Conservation (phyloP, 2,113 vertebrate genomes). For the Anarhynchus alexandrinus region DNA sequence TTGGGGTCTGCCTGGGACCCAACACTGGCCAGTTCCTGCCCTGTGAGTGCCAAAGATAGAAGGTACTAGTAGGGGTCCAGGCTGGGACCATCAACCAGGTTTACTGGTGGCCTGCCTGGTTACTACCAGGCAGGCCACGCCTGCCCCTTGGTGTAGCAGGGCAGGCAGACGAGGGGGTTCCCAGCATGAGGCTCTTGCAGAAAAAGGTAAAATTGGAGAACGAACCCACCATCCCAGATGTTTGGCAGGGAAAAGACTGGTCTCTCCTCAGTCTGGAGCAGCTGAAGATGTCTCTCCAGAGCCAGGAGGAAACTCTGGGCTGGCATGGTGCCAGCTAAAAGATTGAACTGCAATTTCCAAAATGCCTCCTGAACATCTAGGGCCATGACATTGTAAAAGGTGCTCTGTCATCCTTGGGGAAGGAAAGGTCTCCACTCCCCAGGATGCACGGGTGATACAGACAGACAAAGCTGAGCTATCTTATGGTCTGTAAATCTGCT, state of each 20-base stretch:
- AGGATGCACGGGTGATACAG: background rate
- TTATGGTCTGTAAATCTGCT: background rate
- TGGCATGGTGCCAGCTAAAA: background rate
- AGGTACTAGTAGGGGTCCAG: rapidly evolving
- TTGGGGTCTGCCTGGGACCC: background rate
- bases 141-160: background rate
- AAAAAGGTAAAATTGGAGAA: background rate
- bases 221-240: background rate
- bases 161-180: rapidly evolving
- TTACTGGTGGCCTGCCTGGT: too few relatives aligned
- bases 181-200: background rate
- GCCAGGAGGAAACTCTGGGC: background rate
- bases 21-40: background rate
- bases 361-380: background rate
- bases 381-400: background rate
- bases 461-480: background rate
- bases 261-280: background rate
- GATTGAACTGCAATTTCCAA: background rate
- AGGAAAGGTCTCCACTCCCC: background rate
- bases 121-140: too few relatives aligned
- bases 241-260: background rate
- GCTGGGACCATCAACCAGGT: background rate
- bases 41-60: background rate
- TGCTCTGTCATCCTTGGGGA: background rate
- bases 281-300: background rate